A percentile compares a stretch with the other conserved stretches of the same genome.
Evolutionary conservation across 1,140 invertebrate genomes (phyloP).

Genomic region (Riptortus pedestris): DNA sequence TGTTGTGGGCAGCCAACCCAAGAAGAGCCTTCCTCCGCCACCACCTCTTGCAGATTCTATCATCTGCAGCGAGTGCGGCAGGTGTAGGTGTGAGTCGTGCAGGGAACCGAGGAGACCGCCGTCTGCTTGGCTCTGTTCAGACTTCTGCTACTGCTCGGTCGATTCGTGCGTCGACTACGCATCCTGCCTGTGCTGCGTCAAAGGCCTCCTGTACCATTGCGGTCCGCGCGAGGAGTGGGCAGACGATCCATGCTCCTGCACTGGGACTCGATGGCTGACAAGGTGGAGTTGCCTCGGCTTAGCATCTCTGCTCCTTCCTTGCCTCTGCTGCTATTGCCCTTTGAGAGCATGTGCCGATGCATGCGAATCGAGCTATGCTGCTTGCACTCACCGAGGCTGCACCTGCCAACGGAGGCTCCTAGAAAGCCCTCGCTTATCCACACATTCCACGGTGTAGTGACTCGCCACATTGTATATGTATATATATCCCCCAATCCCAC

Average conservation of each 20-base stretch:
- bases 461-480: neutral
- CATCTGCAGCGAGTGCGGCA: conserved; percentile 72
- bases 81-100: conserved; percentile 78
- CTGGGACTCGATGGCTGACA: conserved; percentile 52
- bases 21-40: conserved; percentile 5
- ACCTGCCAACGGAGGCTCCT: conserved; percentile 37
- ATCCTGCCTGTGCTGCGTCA: conserved; percentile 86
- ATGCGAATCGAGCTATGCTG: conserved; percentile 70
- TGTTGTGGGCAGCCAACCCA: neutral
- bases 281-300: conserved; percentile 77
- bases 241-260: conserved; percentile 78
- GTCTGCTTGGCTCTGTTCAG: conserved; percentile 74
- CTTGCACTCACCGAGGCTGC: conserved; percentile 60
- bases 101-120: conserved; percentile 71
- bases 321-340: conserved; percentile 85
- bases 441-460: conserved; percentile 10
- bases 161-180: conserved; percentile 76
- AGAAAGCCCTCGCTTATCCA: neutral
- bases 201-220: conserved; percentile 85
- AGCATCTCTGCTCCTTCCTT: conserved; percentile 70
- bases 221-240: conserved; percentile 46
- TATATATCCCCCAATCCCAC: neutral
- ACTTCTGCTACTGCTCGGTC: conserved; percentile 74
- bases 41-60: conserved; percentile 44
- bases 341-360: conserved; percentile 64